Percentiles rank a stretch among this genome's conserved stretches.
Evolutionary conservation across 2,113 vertebrate species (phyloP).

Genomic region (Oxygymnocypris stewartii): DNA sequence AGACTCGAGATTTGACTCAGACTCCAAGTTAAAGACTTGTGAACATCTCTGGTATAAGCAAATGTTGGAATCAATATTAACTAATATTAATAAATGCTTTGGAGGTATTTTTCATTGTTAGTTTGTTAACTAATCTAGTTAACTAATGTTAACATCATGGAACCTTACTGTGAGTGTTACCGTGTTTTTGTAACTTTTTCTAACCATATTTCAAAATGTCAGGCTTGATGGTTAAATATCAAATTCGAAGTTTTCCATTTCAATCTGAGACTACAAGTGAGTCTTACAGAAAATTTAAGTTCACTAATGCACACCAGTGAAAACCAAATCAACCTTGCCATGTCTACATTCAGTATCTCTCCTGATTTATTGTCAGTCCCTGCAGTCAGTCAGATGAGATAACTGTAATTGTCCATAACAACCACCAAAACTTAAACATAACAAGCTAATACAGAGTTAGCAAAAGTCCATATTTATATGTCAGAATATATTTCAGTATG

Average conservation of each 20-base stretch:
- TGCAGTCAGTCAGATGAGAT: background rate
- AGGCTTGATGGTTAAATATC: background rate
- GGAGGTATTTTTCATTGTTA: too few relatives aligned
- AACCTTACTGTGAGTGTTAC: too few relatives aligned
- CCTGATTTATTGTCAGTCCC: slow-evolving; percentile 1
- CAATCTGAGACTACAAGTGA: background rate
- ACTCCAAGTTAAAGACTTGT: too few relatives aligned
- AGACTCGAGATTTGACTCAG: too few relatives aligned
- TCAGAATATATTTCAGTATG: slow-evolving; percentile 1
- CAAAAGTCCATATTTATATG: slow-evolving; percentile 62
- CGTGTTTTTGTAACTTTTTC: background rate
- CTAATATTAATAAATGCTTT: too few relatives aligned
- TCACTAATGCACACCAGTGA: background rate
- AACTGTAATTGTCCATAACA: background rate
- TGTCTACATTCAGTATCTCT: slow-evolving; percentile 8
- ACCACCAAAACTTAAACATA: slow-evolving; percentile 20
- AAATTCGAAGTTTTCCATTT: background rate
- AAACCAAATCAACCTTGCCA: background rate
- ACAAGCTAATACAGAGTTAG: slow-evolving; percentile 49
- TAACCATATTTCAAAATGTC: background rate
- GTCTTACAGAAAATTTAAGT: background rate
- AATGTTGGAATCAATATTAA: too few relatives aligned
- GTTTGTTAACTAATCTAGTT: too few relatives aligned
- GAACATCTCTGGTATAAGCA: too few relatives aligned
- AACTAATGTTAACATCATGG: too few relatives aligned